Conservation (phyloP, 2,888 invertebrate genomes). For the Herminia tarsipennalis region DNA sequence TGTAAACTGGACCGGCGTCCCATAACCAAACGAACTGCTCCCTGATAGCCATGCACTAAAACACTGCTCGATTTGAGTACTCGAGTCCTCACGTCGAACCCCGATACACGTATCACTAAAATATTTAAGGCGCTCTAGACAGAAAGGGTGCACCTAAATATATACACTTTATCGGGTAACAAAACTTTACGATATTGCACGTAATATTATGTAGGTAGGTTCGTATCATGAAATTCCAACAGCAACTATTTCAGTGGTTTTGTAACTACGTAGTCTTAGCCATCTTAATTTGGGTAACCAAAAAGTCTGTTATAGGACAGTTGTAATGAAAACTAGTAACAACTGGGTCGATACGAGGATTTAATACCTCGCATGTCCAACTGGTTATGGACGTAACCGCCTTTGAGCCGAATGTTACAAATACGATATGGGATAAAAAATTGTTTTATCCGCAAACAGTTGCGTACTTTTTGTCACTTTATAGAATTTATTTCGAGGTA, state of each 20-base stretch:
- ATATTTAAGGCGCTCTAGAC: slow-evolving; percentile 35
- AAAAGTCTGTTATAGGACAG: too few species aligned
- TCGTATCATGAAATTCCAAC: slow-evolving; percentile 6
- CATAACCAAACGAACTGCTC: slow-evolving; percentile 57
- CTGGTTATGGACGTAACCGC: too few species aligned
- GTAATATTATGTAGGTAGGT: slow-evolving; percentile 23
- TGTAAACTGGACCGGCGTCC: slow-evolving; percentile 67
- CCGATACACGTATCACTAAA: slow-evolving; percentile 26
- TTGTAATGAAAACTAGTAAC: too few species aligned
- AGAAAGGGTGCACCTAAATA: slow-evolving; percentile 23
- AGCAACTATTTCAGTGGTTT: slow-evolving; percentile 35
- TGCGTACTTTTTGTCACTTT: too few species aligned
- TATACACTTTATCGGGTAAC: slow-evolving; percentile 34
- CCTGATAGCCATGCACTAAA: slow-evolving; percentile 53
- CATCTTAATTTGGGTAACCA: too few species aligned
- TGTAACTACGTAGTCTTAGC: too few species aligned
- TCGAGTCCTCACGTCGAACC: slow-evolving; percentile 28
- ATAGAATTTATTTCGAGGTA: too few species aligned
- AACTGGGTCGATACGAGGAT: too few species aligned
- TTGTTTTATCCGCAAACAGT: too few species aligned
- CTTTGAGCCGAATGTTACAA: too few species aligned
- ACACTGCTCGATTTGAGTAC: slow-evolving; percentile 41
- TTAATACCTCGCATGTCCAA: too few species aligned
- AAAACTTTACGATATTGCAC: slow-evolving; percentile 23
- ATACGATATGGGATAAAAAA: too few species aligned